Evolutionary conservation across 2,113 vertebrate species (phyloP).

Genomic region (Ovis canadensis): DNA sequence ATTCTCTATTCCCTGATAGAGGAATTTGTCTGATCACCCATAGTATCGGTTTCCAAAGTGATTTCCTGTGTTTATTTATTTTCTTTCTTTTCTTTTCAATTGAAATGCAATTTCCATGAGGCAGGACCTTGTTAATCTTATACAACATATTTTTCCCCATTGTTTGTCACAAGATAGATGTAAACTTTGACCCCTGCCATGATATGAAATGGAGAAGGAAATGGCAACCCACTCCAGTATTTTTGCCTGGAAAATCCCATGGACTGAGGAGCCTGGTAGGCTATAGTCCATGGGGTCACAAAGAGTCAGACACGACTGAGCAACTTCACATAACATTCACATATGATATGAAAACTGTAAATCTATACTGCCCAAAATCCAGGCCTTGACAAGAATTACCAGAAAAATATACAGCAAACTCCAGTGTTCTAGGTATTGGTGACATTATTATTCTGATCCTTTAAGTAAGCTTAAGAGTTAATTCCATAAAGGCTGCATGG

Average conservation of each 20-base stretch:
- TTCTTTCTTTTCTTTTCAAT: background rate
- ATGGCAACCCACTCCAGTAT: no score
- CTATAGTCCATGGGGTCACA: no score
- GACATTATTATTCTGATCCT: background rate
- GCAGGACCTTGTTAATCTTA: background rate
- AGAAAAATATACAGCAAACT: background rate
- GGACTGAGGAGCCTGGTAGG: no score
- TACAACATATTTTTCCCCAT: background rate
- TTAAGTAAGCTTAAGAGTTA: background rate
- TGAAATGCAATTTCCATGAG: constrained; percentile 11
- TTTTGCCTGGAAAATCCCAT: no score
- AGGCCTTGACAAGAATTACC: background rate
- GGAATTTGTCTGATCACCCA: background rate
- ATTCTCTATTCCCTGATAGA: background rate
- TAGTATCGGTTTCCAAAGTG: background rate
- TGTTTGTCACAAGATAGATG: background rate
- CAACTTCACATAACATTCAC: no score
- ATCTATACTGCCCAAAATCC: background rate
- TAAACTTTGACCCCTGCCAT: background rate
- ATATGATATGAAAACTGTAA: background rate
- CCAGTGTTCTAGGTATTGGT: background rate
- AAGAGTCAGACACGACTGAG: no score
- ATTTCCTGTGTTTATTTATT: constrained; percentile 4
- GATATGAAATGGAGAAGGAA: background rate
- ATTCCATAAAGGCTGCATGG: background rate